A percentile compares a stretch with the other conserved stretches of the same genome.
Conservation (phyloP, 1,140 invertebrate genomes). For the Rhyzopertha dominica region DNA sequence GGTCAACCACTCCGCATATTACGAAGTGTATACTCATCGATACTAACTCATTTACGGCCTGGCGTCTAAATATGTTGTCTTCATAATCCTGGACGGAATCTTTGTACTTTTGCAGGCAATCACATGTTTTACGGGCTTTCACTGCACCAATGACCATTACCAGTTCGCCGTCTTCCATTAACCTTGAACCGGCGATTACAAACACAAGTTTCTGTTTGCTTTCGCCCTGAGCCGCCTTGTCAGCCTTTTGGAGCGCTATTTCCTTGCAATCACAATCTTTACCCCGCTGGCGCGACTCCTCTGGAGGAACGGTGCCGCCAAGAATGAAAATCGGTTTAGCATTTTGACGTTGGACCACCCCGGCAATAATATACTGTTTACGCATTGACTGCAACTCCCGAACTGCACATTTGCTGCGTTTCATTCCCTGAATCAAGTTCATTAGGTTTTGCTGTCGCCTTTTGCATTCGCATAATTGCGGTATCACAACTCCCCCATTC, state of each 20-base stretch:
- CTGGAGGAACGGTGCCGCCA: constrained; percentile 12
- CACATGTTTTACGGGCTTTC: constrained; percentile 19
- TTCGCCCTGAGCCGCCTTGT: no score
- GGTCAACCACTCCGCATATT: no score
- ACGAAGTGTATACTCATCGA: no score
- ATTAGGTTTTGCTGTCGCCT: constrained; percentile 17
- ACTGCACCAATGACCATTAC: no score
- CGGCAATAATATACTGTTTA: constrained; percentile 27
- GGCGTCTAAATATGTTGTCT: not conserved
- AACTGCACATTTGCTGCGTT: constrained; percentile 15
- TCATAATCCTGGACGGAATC: constrained; percentile 13
- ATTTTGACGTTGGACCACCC: constrained; percentile 20
- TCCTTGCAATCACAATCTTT: no score
- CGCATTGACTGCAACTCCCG: constrained; percentile 17
- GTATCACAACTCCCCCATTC: constrained; percentile 2
- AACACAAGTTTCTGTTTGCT: no score
- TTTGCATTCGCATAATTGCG: constrained; percentile 21
- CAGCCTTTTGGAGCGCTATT: no score
- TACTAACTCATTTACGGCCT: no score
- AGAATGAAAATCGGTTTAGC: constrained; percentile 23
- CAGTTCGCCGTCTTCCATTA: no score
- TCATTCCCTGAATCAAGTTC: constrained; percentile 17
- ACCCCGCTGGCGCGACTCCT: no score
- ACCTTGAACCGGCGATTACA: no score
- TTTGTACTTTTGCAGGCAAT: constrained; percentile 20